Evolutionary conservation across 2,113 vertebrate species (phyloP), one percentile per base, ranked within the genome.

Genomic region (Engystomops pustulosus): DNA sequence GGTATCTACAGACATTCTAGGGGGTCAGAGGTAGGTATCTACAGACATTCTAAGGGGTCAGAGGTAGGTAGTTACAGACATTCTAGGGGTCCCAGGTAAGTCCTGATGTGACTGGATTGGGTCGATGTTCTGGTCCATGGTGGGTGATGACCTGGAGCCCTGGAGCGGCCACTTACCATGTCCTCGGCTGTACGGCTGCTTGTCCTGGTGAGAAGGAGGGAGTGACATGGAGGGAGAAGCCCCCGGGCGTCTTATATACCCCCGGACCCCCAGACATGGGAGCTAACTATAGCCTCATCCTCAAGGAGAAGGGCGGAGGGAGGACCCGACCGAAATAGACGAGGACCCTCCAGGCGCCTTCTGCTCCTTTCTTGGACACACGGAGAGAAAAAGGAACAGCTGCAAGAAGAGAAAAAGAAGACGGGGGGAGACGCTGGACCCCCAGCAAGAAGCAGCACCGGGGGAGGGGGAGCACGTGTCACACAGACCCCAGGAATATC

Each of bases 91-190:
- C n/a, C n/a, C n/a, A n/a, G n/a, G n/a, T n/a, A n/a, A n/a, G n/a
- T n/a, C n/a, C n/a, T n/a, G n/a, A n/a, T n/a, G n/a, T n/a, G n/a
- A n/a, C n/a, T n/a, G n/a, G n/a, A n/a, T n/a, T n/a, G n/a, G n/a
- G n/a, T n/a, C n/a, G n/a, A n/a, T n/a, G n/a, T n/a, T n/a, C n/a
- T n/a, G n/a, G n/a, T n/a, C n/a, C n/a, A n/a, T n/a, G n/a, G n/a
- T n/a, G n/a, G n/a, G n/a, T n/a, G n/a, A n/a, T n/a, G n/a, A n/a
- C n/a, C n/a, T n/a, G n/a, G n/a, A n/a, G n/a, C n/a, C n/a, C n/a
- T n/a, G n/a, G n/a, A n/a, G n/a, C n/a, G n/a, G 25, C 17, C 32
- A 92, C 91, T 92, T 68, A 93, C 92, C 92, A 93, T 93, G 53
- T 88, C 87, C 85, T 83, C 62, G 87, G 88, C 38, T 86, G 67